Base-by-base conservation (phyloP, 2,888 invertebrate genomes). In the Monochamus alternatus region DNA sequence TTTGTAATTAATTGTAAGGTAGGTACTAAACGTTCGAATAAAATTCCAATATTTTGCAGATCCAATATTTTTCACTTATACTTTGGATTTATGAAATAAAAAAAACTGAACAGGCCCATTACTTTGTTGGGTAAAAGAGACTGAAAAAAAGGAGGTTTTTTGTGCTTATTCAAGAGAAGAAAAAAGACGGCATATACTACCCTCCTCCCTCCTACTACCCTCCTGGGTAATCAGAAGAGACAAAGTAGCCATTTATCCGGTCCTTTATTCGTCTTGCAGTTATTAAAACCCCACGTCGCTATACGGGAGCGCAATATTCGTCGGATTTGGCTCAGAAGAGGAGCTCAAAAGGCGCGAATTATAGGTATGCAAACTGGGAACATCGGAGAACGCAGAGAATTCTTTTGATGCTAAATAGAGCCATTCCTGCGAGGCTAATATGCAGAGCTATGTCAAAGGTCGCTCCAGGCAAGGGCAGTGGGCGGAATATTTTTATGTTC, bases 221-320 rank as follows among this genome's bases (percentile, higher is more conserved):
- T 60, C 38, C 60, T 32, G 32, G 4, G 60, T 38, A 60, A 32
- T 65, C 14, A 38, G 10, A 47, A 65, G 12, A 65, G 44, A 65
- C 65, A 51, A 65, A 44, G 51, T 65, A 51, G 44, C 30, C 47
- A 47, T 44, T 65, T 51, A 65, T 14, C 51, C 44, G 12, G 65
- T 51, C 51, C 22, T 51, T 51, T 65, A 65, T 65, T 5, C n/a
- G 32, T 59, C 32, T 12, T 31, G 31, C n/a, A 10, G 38, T 60
- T 60, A 60, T 59, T 30, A 59, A 22, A 58, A 60, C 4, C 38
- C 12, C 32, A 12, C 32, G 31, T 30, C 22, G 14, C 30, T 9
- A 59, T 30, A 60, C 60, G 3, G 10, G 32, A 60, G 60, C 38
- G 32, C 4, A 31, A 31, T 60, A 60, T 60, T 60, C 60, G 38